A percentile compares a stretch with the other conserved stretches of the same genome.
Conservation (phyloP, 30 jellyfish, hydroid and myxozoan genomes). For the Nemopilema nomurai region DNA sequence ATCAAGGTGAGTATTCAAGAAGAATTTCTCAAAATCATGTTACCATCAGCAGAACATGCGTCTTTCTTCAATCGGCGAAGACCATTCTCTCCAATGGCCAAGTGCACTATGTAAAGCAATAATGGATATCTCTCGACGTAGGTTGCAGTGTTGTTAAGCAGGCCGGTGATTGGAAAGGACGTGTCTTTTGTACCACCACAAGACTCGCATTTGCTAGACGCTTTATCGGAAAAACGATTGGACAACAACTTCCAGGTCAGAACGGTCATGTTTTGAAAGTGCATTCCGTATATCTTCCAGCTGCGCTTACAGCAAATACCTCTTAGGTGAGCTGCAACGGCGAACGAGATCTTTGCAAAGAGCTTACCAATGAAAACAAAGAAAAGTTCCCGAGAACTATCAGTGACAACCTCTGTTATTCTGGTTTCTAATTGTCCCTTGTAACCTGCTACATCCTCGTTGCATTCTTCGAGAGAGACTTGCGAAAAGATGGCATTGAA, state of each 20-base stretch:
- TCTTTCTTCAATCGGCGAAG: conserved; percentile 29
- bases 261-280: conserved; percentile 36
- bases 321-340: not conserved
- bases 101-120: conserved; percentile 65
- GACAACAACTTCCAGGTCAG: conserved; percentile 41
- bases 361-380: conserved; percentile 37
- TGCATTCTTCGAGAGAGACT: not conserved
- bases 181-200: not conserved
- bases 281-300: conserved; percentile 50
- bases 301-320: not conserved
- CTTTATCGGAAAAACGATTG: not conserved
- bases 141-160: conserved; percentile 25
- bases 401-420: not conserved
- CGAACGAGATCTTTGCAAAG: conserved; percentile 1
- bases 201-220: not conserved
- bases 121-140: conserved; percentile 54
- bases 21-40: too few relatives aligned
- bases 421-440: not conserved
- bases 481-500: conserved; percentile 43
- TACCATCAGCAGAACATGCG: conserved; percentile 11
- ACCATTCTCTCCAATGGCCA: conserved; percentile 89
- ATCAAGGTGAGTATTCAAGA: too few relatives aligned
- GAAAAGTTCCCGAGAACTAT: conserved; percentile 38
- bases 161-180: conserved; percentile 58
- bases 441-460: not conserved